phyloP scores from a whole-genome alignment of 1,140 invertebrate species.

The Zophobas atratus region DNA sequence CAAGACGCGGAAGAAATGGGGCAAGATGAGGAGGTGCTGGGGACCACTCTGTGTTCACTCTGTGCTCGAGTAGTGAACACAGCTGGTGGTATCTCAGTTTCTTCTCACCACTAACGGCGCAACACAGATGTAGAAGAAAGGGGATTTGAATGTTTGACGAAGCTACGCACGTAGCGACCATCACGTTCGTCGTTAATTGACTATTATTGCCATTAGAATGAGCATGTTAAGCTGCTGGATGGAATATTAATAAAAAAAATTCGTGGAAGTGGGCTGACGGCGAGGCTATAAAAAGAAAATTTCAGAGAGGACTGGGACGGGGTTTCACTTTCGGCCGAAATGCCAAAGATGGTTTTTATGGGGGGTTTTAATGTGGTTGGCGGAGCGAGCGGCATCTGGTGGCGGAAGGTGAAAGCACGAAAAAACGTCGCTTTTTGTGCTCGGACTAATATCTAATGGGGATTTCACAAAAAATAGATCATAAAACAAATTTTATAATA shows the following conservation, averaged over 20 bases:
- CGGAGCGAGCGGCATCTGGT: too few relatives aligned
- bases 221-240: neutral
- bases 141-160: conserved; percentile 22
- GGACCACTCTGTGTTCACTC: conserved; percentile 96
- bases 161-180: conserved; percentile 15
- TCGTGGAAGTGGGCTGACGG: neutral
- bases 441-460: too few relatives aligned
- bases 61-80: conserved; percentile 90
- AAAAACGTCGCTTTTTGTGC: too few relatives aligned
- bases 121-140: neutral
- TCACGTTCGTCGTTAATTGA: conserved; percentile 44
- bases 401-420: too few relatives aligned
- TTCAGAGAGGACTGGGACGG: too few relatives aligned
- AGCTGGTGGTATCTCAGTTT: conserved; percentile 98
- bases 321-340: too few relatives aligned
- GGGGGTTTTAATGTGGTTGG: too few relatives aligned
- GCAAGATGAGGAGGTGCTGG: conserved; percentile 71
- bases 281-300: too few relatives aligned
- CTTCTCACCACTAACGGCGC: conserved; percentile 68
- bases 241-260: conserved; percentile 24
- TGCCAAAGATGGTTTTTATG: too few relatives aligned
- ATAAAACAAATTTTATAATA: too few relatives aligned
- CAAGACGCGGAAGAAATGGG: neutral
- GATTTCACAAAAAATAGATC: too few relatives aligned
- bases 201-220: conserved; percentile 31